Conservation (phyloP, 2,888 invertebrate genomes). For the Altica lythri region DNA sequence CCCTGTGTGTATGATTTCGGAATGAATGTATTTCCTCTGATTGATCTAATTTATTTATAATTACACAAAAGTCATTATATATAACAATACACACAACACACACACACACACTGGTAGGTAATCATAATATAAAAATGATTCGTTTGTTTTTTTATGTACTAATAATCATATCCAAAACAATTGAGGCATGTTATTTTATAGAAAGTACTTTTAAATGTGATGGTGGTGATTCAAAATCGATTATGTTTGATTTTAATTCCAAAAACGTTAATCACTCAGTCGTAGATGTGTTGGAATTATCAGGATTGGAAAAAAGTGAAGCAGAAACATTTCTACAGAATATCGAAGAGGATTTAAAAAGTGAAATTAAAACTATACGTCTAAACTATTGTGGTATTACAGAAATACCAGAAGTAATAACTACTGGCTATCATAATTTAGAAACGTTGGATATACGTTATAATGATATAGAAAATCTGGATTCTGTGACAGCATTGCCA, state of each 20-base stretch:
- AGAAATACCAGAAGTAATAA: constrained; percentile 15
- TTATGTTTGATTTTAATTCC: constrained; percentile 20
- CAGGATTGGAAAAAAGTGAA: background rate
- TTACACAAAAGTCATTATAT: no score
- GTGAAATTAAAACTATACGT: constrained; percentile 9
- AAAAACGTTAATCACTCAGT: background rate
- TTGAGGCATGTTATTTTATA: constrained; percentile 1
- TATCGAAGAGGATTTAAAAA: constrained; percentile 9
- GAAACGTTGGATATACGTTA: constrained; percentile 22
- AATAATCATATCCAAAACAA: no score
- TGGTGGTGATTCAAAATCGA: constrained; percentile 7
- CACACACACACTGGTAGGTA: no score
- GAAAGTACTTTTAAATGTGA: constrained; percentile 4
- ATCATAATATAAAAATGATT: no score
- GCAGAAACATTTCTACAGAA: constrained; percentile 2
- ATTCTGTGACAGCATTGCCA: constrained; percentile 19
- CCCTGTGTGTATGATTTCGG: no score
- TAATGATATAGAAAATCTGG: constrained; percentile 19
- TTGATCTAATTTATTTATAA: no score
- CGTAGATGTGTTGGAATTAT: background rate
- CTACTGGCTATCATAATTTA: constrained; percentile 11
- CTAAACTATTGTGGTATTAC: constrained; percentile 15
- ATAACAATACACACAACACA: no score
- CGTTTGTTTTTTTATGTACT: no score
- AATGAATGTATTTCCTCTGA: no score